These are phyloP conservation scores for Dryas iulia DNA, from an alignment of 1,140 invertebrate genomes.

Conservation along the genomic window DNA sequence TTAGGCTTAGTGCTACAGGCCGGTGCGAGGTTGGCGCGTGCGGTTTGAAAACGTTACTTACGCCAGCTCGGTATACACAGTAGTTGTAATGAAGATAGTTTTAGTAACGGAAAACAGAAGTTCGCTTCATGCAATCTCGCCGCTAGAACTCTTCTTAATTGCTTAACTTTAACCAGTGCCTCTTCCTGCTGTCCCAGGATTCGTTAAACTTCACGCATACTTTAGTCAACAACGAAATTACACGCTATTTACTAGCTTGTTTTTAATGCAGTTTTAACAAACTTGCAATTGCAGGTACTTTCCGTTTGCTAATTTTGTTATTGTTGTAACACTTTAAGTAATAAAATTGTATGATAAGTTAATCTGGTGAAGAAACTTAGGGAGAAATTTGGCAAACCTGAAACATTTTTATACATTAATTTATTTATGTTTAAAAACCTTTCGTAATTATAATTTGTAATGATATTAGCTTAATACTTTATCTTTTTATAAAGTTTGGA, in stretches of 20 bases:
- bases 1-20: neutral
- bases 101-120: slow-evolving; percentile 68
- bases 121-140: slow-evolving; percentile 67
- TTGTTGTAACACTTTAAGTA: neutral
- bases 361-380: neutral
- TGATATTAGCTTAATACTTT: too few relatives aligned
- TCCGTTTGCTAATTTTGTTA: slow-evolving; percentile 16
- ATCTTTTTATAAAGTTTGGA: too few relatives aligned
- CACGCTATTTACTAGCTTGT: slow-evolving; percentile 25
- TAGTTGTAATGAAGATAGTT: slow-evolving; percentile 74
- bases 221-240: slow-evolving; percentile 43
- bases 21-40: slow-evolving; percentile 14
- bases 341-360: neutral
- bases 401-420: neutral
- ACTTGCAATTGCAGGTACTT: slow-evolving; percentile 16
- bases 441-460: too few relatives aligned
- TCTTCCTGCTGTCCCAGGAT: slow-evolving; percentile 57
- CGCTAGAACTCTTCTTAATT: slow-evolving; percentile 73
- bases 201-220: slow-evolving; percentile 65
- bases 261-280: slow-evolving; percentile 29
- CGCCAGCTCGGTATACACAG: slow-evolving; percentile 36
- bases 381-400: neutral
- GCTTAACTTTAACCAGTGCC: slow-evolving; percentile 66
- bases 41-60: slow-evolving; percentile 16
- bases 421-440: neutral